Base-by-base conservation (phyloP, 2,888 invertebrate genomes). In the Dryobota labecula region DNA sequence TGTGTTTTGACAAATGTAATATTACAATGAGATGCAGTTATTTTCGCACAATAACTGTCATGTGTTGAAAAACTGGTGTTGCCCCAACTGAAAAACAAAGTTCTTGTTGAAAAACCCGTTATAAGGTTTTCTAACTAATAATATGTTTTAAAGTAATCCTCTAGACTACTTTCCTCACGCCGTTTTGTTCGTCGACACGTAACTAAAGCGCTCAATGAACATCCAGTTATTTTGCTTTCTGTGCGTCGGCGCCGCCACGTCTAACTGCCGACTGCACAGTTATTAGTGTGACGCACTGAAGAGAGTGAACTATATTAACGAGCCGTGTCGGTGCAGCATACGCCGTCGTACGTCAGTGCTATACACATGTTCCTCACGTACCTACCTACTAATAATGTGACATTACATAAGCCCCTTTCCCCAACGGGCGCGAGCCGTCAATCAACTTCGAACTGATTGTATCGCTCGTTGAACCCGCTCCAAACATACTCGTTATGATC, bases 351-450 rank as follows among this genome's bases (percentile, higher is more conserved):
- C 85, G 78, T 84, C 80, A 74, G 51, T 60, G 57, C 45, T 73
- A 70, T 78, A 84, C 83, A 79, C 76, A 86, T 88, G 85, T 84
- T 86, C 87, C 81, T 86, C 88, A 82, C 82, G 82, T 87, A 87
- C n/a, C 36, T 84, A 56, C 30, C 13, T 43, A 58, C 51, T 86
- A 36, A 27, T 73, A 90, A 87, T 87, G 86, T 85, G 66, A 73
- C 72, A 76, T 93, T 92, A 86, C 83, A 87, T 88, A 92, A 92
- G 70, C 76, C 53, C 91, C 91, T 91, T 92, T 92, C 92, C 89
- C 91, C 82, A 84, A 85, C 84, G 86, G 82, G 82, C 81, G 78
- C 74, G 74, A 82, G 85, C 86, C 84, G 89, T 92, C 91, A 90
- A 87, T 91, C 91, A 89, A 70, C 47, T 69, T 58, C 45, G 49